Conservation (phyloP, 2,113 vertebrate genomes). For the Rhinolophus sinicus region DNA sequence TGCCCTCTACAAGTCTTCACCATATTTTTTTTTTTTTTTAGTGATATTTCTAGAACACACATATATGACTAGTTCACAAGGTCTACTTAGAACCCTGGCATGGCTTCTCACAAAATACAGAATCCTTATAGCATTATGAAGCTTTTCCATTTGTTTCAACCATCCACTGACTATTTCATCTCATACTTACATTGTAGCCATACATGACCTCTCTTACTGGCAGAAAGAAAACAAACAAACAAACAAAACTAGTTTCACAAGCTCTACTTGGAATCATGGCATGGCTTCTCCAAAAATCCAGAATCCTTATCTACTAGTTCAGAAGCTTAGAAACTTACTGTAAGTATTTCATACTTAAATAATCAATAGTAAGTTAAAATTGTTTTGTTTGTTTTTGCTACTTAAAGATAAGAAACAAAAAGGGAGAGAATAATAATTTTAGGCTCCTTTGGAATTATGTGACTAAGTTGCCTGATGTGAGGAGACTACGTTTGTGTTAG, state of each 20-base stretch:
- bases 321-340: conserved; percentile 16
- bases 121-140: neutral
- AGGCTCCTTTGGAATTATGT: neutral
- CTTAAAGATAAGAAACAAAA: conserved; percentile 33
- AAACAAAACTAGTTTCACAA: neutral
- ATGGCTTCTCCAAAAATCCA: too few relatives aligned
- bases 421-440: neutral
- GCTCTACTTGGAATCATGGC: too few relatives aligned
- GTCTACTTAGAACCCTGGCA: neutral
- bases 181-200: neutral
- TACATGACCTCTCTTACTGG: neutral
- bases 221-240: neutral
- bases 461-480: neutral
- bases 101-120: conserved; percentile 11
- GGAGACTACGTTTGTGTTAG: neutral
- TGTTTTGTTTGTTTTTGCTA: neutral
- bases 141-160: neutral
- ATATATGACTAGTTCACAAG: neutral
- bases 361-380: neutral
- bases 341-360: conserved; percentile 54
- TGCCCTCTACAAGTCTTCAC: neutral
- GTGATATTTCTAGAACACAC: neutral
- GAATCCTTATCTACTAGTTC: too few relatives aligned
- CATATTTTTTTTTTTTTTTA: neutral
- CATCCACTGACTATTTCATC: neutral